Evolutionary conservation across 2,113 vertebrate genomes (phyloP), one percentile per base, ranked within the genome.

Genomic region (Nycticebus coucang): DNA sequence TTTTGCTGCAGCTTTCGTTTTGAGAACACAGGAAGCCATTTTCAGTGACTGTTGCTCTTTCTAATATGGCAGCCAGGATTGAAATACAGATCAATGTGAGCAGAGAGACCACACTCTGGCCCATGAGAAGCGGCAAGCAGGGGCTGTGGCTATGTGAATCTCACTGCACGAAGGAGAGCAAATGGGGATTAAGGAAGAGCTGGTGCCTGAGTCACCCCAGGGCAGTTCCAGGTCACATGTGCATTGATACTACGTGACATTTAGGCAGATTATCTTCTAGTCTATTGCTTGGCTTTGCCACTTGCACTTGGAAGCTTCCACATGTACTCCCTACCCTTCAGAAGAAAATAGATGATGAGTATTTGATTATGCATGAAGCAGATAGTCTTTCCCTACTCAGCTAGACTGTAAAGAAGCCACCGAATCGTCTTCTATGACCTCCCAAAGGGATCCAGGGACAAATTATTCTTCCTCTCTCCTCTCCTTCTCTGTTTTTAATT

Each of bases 201-300:
- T 97, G 83, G 93, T 85, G 92, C 80, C 97, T 98, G 98, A 99
- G 98, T 98, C 98, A 98, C 80, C 82, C 95, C 97, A 94, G 98
- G 66, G 96, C 96, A 96, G 59, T 94, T 98, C 97, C 94, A 97
- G 98, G 97, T 98, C 98, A 99, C 98, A 98, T 98, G 98, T 93
- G 15, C 41, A 87, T 75, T 30, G 57, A 97, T 90, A 96, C 95
- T 98, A 97, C 97, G 53, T 99, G 98, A 98, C 98, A 99, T 99
- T 99, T 99, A 98, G 68, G 85, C 97, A 98, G 97, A 98, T 98
- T 98, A 98, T 98, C 97, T 97, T 87, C 57, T 97, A 97, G 96
- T 93, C 95, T 94, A 87, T 96, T 50, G 83, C 90, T 55, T 97
- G 97, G 64, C 96, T 97, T 92, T 75, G 93, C 79, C 96, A 94